Percentiles rank a stretch among this genome's conserved stretches.
Evolutionary conservation across 2,888 invertebrate genomes (phyloP).

Genomic region (Coecobrya sp.): DNA sequence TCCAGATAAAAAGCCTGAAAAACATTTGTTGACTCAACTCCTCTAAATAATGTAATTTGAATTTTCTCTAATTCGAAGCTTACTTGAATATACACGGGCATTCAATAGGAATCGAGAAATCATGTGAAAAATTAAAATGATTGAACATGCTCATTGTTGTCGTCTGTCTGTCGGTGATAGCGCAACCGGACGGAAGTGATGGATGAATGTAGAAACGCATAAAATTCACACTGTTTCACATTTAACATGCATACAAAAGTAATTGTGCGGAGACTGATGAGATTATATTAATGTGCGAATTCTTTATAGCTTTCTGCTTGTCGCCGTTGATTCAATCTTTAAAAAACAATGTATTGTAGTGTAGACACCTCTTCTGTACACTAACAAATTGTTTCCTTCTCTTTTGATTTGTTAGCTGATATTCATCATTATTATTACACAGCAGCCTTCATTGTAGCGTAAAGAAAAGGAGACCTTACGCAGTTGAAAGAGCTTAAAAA

Average conservation of each 20-base stretch:
- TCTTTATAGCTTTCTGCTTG: neutral
- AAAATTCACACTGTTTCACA: neutral
- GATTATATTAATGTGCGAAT: constrained; percentile 9
- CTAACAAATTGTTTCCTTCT: constrained; percentile 30
- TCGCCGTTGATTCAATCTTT: neutral
- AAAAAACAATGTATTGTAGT: neutral
- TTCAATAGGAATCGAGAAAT: neutral
- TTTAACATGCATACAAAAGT: neutral
- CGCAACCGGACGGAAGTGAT: constrained; percentile 64
- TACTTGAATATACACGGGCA: neutral
- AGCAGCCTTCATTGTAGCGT: neutral
- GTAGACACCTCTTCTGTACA: neutral
- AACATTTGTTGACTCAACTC: no score
- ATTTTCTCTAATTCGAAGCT: no score
- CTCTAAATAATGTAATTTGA: no score
- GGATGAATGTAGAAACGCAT: neutral
- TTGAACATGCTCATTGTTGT: neutral
- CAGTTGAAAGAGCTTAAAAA: constrained; percentile 31
- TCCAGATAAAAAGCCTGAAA: no score
- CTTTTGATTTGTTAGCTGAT: neutral
- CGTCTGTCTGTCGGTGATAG: neutral
- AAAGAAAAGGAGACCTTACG: constrained; percentile 35
- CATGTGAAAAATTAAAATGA: neutral
- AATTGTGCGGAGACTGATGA: neutral
- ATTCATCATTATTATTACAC: neutral